A percentile compares a stretch with the other conserved stretches of the same genome.
phyloP scores from a whole-genome alignment of 2,797 vertebrate genomes.

The Caiman crocodilus region DNA sequence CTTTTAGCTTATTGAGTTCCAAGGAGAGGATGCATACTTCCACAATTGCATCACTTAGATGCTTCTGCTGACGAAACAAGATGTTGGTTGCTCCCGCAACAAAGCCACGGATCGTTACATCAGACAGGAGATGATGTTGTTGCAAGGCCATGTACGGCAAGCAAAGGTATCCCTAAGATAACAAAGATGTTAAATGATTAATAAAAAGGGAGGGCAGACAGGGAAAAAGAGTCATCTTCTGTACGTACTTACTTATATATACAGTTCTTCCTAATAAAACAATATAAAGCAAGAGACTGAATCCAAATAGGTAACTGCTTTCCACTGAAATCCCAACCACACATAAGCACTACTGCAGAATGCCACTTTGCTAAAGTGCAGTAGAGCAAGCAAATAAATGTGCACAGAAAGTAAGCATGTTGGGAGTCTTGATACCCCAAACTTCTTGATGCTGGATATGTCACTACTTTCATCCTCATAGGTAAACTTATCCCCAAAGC shows the following conservation, averaged over 20 bases:
- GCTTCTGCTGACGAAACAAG: conserved; percentile 96
- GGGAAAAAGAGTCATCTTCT: background rate
- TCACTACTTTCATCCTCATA: no score
- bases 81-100: conserved; percentile 97
- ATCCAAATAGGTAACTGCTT: background rate
- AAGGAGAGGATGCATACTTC: conserved; percentile 81
- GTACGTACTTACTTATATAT: background rate
- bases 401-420: background rate
- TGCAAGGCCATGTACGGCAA: conserved; percentile 98
- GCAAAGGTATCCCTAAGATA: conserved; percentile 93
- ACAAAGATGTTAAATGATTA: background rate
- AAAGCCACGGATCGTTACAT: conserved; percentile 93
- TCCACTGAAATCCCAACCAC: background rate
- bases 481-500: no score
- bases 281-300: background rate
- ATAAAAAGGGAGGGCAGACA: background rate
- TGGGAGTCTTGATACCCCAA: no score
- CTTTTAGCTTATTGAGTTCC: background rate
- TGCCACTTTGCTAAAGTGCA: background rate
- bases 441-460: no score
- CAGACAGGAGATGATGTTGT: conserved; percentile 97
- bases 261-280: background rate
- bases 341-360: background rate
- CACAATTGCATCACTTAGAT: conserved; percentile 94
- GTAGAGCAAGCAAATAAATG: background rate